phyloP scores from a whole-genome alignment of 2,113 vertebrate species.

The Oophaga pumilio region DNA sequence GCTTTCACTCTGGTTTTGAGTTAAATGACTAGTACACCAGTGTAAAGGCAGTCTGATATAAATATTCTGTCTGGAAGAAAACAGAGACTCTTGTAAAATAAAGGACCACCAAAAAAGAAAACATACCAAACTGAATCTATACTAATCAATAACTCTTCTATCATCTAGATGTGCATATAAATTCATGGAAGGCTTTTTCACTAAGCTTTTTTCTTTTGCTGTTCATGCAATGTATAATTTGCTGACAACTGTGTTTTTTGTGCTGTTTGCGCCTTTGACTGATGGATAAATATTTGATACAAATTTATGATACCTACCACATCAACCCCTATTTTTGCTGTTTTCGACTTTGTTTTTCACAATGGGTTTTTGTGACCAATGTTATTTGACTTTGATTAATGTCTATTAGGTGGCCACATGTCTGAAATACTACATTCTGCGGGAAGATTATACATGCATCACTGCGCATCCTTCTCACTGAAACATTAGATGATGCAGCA shows the following conservation, averaged over 20 bases:
- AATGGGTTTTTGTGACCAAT: conserved; percentile 29
- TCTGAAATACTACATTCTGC: conserved; percentile 33
- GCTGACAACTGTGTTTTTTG: neutral
- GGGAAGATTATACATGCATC: conserved; percentile 49
- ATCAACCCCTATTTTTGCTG: neutral
- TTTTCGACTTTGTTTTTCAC: conserved; percentile 22
- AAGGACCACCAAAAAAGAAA: too few species aligned
- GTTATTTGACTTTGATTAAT: conserved; percentile 51
- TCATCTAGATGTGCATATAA: neutral
- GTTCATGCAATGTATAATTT: neutral
- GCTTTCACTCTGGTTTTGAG: too few species aligned
- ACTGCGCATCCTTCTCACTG: conserved; percentile 4
- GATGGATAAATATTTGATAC: neutral
- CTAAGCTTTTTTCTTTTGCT: neutral
- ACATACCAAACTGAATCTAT: too few species aligned
- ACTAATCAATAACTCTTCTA: too few species aligned
- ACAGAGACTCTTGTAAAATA: too few species aligned
- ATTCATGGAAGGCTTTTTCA: neutral
- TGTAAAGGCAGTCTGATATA: too few species aligned
- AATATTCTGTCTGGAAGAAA: too few species aligned
- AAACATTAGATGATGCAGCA: conserved; percentile 20
- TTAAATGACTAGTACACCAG: too few species aligned
- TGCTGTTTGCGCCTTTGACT: neutral
- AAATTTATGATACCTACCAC: conserved; percentile 13
- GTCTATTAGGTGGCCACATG: conserved; percentile 1